phyloP scores from a whole-genome alignment of 2,888 invertebrate genomes.

The Mylabris sibirica region DNA sequence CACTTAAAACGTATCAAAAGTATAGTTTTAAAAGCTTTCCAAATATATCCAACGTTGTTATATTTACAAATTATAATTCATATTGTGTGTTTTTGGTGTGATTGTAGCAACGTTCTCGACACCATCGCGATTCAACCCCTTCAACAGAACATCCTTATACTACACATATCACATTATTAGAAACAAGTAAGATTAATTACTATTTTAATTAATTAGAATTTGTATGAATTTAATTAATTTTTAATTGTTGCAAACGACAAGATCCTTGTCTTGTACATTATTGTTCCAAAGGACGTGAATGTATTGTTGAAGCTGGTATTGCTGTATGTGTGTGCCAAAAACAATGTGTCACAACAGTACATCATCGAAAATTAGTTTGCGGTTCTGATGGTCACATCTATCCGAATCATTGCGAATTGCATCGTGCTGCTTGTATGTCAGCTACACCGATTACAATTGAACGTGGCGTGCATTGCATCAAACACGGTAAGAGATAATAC shows the following conservation, averaged over 20 bases:
- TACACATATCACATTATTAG: slow-evolving; percentile 60
- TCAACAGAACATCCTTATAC: slow-evolving; percentile 54
- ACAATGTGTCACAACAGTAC: slow-evolving; percentile 63
- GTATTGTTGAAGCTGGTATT: slow-evolving; percentile 63
- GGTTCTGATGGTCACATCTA: slow-evolving; percentile 74
- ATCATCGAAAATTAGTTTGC: slow-evolving; percentile 68
- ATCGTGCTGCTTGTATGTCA: slow-evolving; percentile 68
- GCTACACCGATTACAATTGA: slow-evolving; percentile 66
- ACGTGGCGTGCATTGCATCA: slow-evolving; percentile 64
- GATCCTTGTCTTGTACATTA: slow-evolving; percentile 72
- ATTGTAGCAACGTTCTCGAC: slow-evolving; percentile 59
- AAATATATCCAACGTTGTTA: background rate
- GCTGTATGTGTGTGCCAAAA: slow-evolving; percentile 70
- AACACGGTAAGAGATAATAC: slow-evolving; percentile 56
- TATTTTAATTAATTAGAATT: background rate
- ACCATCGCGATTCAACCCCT: slow-evolving; percentile 58
- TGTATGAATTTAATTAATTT: background rate
- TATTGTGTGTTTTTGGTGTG: background rate
- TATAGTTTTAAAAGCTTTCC: background rate
- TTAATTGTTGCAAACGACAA: slow-evolving; percentile 42
- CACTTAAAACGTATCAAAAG: background rate
- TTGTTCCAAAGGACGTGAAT: slow-evolving; percentile 73
- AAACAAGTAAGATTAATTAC: slow-evolving; percentile 57
- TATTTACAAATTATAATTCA: background rate
- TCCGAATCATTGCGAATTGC: slow-evolving; percentile 73